Evolutionary conservation across 2,797 vertebrate species (phyloP).

Genomic region (Muscicapa comitata): DNA sequence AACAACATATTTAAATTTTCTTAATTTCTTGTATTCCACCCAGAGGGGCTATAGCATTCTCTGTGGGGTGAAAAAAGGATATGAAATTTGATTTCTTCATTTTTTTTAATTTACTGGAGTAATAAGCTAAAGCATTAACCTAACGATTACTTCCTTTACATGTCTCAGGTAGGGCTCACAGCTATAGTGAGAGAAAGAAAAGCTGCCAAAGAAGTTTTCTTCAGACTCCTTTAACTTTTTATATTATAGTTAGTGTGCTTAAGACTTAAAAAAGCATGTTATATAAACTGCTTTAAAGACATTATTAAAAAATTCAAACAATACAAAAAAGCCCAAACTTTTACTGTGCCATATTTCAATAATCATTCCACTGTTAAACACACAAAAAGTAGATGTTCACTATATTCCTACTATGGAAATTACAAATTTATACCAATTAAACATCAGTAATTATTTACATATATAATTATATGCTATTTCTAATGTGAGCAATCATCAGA

Average conservation of each 20-base stretch:
- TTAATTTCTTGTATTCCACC: not conserved
- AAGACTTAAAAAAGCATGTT: not conserved
- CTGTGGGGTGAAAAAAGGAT: not conserved
- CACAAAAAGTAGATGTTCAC: not conserved
- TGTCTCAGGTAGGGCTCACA: not conserved
- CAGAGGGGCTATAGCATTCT: not conserved
- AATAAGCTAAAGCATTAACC: not conserved
- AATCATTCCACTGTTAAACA: not conserved
- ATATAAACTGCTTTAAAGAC: not conserved
- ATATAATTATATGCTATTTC: not conserved
- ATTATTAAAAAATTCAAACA: not conserved
- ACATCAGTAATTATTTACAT: not conserved
- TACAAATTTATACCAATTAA: not conserved
- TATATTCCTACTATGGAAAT: not conserved
- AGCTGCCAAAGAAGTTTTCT: not conserved
- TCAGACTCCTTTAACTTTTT: not conserved
- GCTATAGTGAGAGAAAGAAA: not conserved
- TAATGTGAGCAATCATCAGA: not conserved
- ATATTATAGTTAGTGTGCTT: not conserved
- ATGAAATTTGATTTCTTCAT: not conserved
- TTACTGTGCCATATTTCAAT: not conserved
- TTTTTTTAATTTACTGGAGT: not conserved
- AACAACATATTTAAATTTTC: not conserved
- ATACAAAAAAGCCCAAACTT: rapidly evolving
- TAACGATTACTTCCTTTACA: not conserved